Percentiles rank a stretch among this genome's conserved stretches.
These are phyloP conservation scores for Drosophila seguyi DNA, from an alignment of 1,140 invertebrate species.

Conservation along the genomic window DNA sequence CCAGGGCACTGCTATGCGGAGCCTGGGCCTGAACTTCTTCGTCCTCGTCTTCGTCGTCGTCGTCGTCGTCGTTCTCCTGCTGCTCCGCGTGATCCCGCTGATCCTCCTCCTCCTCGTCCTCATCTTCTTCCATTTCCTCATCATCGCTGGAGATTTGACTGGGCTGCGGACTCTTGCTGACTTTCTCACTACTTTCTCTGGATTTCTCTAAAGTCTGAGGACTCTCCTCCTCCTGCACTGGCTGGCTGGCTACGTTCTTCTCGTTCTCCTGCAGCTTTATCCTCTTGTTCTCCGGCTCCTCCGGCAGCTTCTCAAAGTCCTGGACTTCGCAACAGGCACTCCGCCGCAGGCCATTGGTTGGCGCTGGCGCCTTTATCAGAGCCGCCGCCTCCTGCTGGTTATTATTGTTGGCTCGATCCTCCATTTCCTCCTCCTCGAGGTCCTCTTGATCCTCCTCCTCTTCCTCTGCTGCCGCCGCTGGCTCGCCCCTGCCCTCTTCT, in stretches of 20 bases:
- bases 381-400: constrained; percentile 44
- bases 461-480: constrained; percentile 29
- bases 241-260: constrained; percentile 2
- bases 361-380: constrained; percentile 31
- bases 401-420: constrained; percentile 71
- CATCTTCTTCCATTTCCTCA: constrained; percentile 48
- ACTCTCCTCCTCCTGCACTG: constrained; percentile 17
- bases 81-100: constrained; percentile 4
- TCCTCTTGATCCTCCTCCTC: constrained; percentile 35
- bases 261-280: constrained; percentile 47
- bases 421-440: constrained; percentile 45
- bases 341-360: constrained; percentile 54
- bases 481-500: constrained; percentile 9
- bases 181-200: constrained; percentile 4
- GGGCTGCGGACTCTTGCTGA: constrained; percentile 43
- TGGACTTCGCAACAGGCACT: constrained; percentile 47
- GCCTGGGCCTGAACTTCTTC: constrained; percentile 45
- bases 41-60: constrained; percentile 13
- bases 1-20: constrained; percentile 69
- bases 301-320: constrained; percentile 5
- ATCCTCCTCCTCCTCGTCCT: constrained; percentile 34
- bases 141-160: constrained; percentile 42
- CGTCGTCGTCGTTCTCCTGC: constrained; percentile 9
- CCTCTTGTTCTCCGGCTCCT: constrained; percentile 55
- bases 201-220: constrained; percentile 8